Conservation (phyloP, 2,888 invertebrate species). For the Oxytorus armatus region DNA sequence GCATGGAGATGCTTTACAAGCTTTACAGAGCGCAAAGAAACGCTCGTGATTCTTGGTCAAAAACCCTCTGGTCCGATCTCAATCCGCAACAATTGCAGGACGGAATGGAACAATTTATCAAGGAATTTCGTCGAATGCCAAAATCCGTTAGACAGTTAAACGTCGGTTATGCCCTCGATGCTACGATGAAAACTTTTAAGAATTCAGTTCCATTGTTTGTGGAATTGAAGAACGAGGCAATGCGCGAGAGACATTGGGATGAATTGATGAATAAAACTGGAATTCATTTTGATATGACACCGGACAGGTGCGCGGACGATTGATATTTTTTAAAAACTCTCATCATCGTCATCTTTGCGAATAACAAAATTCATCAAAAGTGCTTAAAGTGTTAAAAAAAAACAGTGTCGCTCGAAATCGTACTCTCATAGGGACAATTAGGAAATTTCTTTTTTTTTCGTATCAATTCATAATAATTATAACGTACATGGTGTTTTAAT, state of each 20-base stretch:
- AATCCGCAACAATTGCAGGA: conserved; percentile 93
- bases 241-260: conserved; percentile 96
- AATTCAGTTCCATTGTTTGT: conserved; percentile 95
- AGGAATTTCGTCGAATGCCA: conserved; percentile 91
- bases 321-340: conserved; percentile 52
- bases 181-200: conserved; percentile 95
- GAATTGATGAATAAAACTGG: conserved; percentile 95
- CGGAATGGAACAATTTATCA: conserved; percentile 94
- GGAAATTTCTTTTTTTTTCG: no score
- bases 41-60: conserved; percentile 92
- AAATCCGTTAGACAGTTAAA: conserved; percentile 86
- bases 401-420: not conserved
- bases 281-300: conserved; percentile 93
- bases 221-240: conserved; percentile 95
- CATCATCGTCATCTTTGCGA: not conserved
- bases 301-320: conserved; percentile 85
- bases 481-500: no score
- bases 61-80: conserved; percentile 94
- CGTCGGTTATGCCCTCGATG: conserved; percentile 90
- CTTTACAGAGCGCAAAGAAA: conserved; percentile 92
- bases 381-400: conserved; percentile 18
- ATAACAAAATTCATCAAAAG: not conserved
- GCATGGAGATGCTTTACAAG: conserved; percentile 90
- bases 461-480: not conserved
- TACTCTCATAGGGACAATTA: conserved; percentile 53